Conservation (phyloP, 2,888 invertebrate genomes). For the Pemphredon lugubris region DNA sequence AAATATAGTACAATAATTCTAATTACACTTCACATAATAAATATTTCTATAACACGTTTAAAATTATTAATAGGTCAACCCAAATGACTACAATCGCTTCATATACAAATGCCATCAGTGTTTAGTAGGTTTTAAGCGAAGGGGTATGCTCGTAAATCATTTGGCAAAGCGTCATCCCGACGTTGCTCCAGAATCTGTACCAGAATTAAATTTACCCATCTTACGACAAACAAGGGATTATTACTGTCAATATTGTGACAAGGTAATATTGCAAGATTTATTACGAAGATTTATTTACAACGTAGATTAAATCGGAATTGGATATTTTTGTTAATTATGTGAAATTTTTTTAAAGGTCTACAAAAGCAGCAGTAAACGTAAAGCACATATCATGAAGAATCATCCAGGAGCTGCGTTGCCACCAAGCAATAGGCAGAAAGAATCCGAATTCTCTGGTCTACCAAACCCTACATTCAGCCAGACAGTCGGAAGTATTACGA, state of each 20-base stretch:
- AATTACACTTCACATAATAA: background rate
- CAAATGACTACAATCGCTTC: constrained; percentile 87
- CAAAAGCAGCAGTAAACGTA: constrained; percentile 92
- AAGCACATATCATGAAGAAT: constrained; percentile 90
- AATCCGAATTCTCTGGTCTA: constrained; percentile 80
- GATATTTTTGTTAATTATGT: background rate
- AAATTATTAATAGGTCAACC: constrained; percentile 74
- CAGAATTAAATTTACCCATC: constrained; percentile 90
- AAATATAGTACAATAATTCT: background rate
- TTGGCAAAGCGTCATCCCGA: constrained; percentile 89
- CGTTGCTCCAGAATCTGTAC: constrained; percentile 85
- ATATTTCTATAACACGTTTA: background rate
- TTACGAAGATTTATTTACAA: background rate
- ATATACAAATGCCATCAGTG: constrained; percentile 90
- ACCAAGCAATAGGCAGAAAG: constrained; percentile 81
- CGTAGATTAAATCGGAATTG: constrained; percentile 32
- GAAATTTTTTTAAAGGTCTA: no score
- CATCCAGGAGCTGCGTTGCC: constrained; percentile 90
- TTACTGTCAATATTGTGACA: constrained; percentile 92
- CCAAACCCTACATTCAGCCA: constrained; percentile 86
- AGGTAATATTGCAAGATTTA: constrained; percentile 78
- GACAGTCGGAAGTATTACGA: constrained; percentile 88
- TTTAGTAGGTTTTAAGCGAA: constrained; percentile 89
- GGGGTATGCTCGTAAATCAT: constrained; percentile 94
- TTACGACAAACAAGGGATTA: constrained; percentile 89